A percentile compares a stretch with the other conserved stretches of the same genome.
Evolutionary conservation across 2,113 vertebrate genomes (phyloP).

Genomic region (Percopsis transmontana): DNA sequence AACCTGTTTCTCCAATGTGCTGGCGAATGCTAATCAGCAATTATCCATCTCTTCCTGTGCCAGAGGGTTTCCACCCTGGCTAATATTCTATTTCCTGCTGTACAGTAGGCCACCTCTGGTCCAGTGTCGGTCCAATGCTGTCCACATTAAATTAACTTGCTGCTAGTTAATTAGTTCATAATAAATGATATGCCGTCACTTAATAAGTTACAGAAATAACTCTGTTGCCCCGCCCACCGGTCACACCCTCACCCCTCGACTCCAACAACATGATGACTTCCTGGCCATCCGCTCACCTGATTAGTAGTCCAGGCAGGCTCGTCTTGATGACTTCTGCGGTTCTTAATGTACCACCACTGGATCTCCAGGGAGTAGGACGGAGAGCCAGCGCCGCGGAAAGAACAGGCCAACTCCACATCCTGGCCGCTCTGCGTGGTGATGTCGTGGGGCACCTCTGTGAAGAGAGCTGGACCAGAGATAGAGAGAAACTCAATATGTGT

Average conservation of each 20-base stretch:
- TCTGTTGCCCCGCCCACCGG: not conserved
- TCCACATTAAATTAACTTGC: slow-evolving; percentile 1
- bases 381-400: slow-evolving; percentile 89
- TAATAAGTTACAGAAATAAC: too few relatives aligned
- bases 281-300: slow-evolving; percentile 74
- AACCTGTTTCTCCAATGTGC: slow-evolving; percentile 56
- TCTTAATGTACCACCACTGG: slow-evolving; percentile 96
- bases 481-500: not conserved
- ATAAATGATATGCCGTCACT: not conserved
- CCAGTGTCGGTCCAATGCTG: slow-evolving; percentile 7
- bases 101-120: slow-evolving; percentile 19
- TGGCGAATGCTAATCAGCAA: slow-evolving; percentile 72
- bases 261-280: not conserved
- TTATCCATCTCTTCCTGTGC: slow-evolving; percentile 55
- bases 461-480: slow-evolving; percentile 82
- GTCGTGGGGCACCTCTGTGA: slow-evolving; percentile 93
- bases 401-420: slow-evolving; percentile 98
- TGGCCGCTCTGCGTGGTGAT: slow-evolving; percentile 84
- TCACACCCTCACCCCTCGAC: not conserved
- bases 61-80: slow-evolving; percentile 35
- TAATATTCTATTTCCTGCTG: slow-evolving; percentile 39
- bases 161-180: not conserved
- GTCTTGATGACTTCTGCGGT: slow-evolving; percentile 82
- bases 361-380: slow-evolving; percentile 95
- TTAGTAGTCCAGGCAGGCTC: slow-evolving; percentile 81